Evolutionary conservation across 2,797 vertebrate genomes (phyloP).

Genomic region (Acanthis flammea): DNA sequence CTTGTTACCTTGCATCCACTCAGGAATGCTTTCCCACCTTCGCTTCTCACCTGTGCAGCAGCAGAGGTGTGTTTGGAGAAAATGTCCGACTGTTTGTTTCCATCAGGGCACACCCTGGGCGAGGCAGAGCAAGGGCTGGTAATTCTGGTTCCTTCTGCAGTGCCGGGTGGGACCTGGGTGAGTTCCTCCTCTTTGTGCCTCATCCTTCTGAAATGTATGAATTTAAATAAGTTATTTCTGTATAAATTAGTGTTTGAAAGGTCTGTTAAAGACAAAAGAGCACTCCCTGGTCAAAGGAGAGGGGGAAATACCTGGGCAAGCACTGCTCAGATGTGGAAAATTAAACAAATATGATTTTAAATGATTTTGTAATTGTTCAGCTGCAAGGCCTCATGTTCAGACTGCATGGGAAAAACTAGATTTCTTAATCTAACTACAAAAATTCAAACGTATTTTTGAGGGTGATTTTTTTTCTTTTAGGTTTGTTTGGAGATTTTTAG

Average conservation of each 20-base stretch:
- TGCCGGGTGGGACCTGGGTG: background rate
- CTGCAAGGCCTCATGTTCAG: background rate
- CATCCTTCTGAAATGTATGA: background rate
- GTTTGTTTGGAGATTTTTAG: background rate
- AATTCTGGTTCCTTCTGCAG: conserved; percentile 13
- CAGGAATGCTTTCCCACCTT: background rate
- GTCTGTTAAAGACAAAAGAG: background rate
- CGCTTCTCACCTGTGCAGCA: background rate
- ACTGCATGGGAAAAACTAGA: background rate
- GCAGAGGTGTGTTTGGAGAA: background rate
- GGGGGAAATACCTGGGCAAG: background rate
- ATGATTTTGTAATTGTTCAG: background rate
- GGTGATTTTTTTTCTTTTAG: background rate
- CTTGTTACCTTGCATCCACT: background rate
- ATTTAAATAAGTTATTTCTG: conserved; percentile 1
- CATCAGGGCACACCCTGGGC: background rate
- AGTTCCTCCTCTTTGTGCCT: background rate
- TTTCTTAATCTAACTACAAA: background rate
- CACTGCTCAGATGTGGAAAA: conserved; percentile 4
- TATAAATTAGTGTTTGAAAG: background rate
- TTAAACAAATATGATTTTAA: conserved; percentile 2
- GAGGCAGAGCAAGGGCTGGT: background rate
- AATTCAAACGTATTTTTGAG: background rate
- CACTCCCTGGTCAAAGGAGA: background rate
- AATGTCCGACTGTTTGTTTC: background rate